Percentiles rank a stretch among this genome's conserved stretches.
phyloP scores from a whole-genome alignment of 2,797 vertebrate species.

The Harpagifer antarcticus region DNA sequence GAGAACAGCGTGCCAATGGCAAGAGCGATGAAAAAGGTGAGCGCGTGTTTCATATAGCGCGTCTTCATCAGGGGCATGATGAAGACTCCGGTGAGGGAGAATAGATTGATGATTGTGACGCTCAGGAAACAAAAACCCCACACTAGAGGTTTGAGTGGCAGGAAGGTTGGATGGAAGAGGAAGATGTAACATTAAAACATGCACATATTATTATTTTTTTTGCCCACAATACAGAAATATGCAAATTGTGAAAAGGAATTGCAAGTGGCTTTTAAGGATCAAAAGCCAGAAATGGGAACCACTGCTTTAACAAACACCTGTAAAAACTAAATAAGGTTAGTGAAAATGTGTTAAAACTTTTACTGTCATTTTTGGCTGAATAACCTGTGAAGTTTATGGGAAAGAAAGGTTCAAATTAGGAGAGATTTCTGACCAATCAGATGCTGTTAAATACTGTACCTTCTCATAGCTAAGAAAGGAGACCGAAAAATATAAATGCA shows the following conservation, averaged over 20 bases:
- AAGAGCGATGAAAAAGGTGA: slow-evolving; percentile 94
- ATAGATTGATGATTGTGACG: slow-evolving; percentile 93
- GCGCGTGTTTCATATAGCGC: slow-evolving; percentile 88
- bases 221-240: no score
- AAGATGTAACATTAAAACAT: slow-evolving; percentile 48
- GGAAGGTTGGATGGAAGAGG: slow-evolving; percentile 23
- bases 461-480: background rate
- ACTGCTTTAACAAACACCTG: background rate
- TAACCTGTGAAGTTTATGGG: background rate
- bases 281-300: background rate
- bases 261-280: background rate
- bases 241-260: no score
- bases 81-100: slow-evolving; percentile 92
- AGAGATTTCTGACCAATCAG: background rate
- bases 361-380: background rate
- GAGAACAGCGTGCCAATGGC: slow-evolving; percentile 95
- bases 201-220: background rate
- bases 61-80: slow-evolving; percentile 90
- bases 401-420: background rate
- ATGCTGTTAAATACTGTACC: background rate
- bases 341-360: background rate
- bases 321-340: background rate
- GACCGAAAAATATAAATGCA: no score
- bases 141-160: slow-evolving; percentile 77
- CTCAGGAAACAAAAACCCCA: slow-evolving; percentile 96